Evolutionary conservation across 1,140 invertebrate genomes (phyloP).

Genomic region (Parasteatoda tepidariorum): DNA sequence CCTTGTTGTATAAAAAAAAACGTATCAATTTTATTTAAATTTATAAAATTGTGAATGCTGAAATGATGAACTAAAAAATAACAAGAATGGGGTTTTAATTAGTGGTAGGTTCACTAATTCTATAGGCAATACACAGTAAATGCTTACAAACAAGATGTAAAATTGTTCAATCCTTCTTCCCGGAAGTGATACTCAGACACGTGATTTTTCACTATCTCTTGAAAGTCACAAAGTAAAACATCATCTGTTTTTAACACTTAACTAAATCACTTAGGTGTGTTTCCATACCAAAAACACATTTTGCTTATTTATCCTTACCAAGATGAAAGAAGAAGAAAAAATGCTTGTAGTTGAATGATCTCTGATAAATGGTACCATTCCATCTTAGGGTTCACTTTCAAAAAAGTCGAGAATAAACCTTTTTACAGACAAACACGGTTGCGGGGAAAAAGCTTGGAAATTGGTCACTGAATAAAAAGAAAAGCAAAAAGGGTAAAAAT

Average conservation of each 20-base stretch:
- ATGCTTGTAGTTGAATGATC: neutral
- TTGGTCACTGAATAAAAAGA: neutral
- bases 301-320: neutral
- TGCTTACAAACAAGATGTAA: too few relatives aligned
- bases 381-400: neutral
- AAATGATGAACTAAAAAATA: too few relatives aligned
- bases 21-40: too few relatives aligned
- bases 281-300: neutral
- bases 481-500: conserved; percentile 6
- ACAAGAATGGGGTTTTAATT: too few relatives aligned
- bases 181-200: neutral
- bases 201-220: neutral
- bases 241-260: neutral
- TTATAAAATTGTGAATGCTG: too few relatives aligned
- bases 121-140: too few relatives aligned
- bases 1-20: too few relatives aligned
- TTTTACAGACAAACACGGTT: neutral
- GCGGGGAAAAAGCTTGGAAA: conserved; percentile 1
- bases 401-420: neutral
- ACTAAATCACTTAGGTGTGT: neutral
- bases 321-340: neutral
- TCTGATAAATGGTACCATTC: neutral
- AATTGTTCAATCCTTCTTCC: too few relatives aligned
- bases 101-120: too few relatives aligned
- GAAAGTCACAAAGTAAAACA: neutral